Base-by-base conservation (phyloP, 2,113 vertebrate genomes). In the Rostratula benghalensis region DNA sequence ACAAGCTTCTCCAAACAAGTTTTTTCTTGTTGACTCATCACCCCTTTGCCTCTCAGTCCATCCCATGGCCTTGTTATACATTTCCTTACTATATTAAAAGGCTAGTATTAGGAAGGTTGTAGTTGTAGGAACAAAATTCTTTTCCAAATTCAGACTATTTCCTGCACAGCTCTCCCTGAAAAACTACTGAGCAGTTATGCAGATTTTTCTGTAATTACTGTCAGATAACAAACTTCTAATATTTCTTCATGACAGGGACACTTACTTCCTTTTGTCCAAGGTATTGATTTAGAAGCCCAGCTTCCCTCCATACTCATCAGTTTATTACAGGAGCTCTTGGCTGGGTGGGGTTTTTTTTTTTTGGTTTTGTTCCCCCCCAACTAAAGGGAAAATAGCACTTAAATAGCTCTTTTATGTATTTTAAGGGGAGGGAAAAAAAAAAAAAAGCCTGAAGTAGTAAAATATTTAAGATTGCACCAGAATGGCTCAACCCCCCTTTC, bases 191-290 rank as follows among this genome's bases (percentile, higher is more conserved):
- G 61, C 35, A 90, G 82, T 87, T 93, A 91, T 12, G 28, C 46
- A 85, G 35, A 56, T 71, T 87, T 82, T 82, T 64, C 64, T 37
- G 21, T 50, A 82, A 90, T 81, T 94, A 50, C 45, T 39, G 22
- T 67, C 76, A 83, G 9, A 74, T 39, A 93, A 46, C n/a, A 85
- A 94, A 83, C 50, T 59, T 74, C 23, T 75, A 94, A 6, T 89
- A 87, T 82, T 94, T 94, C 56, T 81, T 89, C 56, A 83, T 91
- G 73, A 83, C 4, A 56, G 64, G 13, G 81, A 84, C 5, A 2
- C 33, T 87, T 70, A 31, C 43, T 92, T 92, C 79, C 86, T 94
- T 93, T 92, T 92, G 76, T 87, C 71, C 85, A 93, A 89, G 51
- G 80, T 56, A 65, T 3, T 71, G 73, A 92, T 84, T 89, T 82